Evolutionary conservation across 2,113 vertebrate genomes (phyloP).

Genomic region (Eolophus roseicapilla): DNA sequence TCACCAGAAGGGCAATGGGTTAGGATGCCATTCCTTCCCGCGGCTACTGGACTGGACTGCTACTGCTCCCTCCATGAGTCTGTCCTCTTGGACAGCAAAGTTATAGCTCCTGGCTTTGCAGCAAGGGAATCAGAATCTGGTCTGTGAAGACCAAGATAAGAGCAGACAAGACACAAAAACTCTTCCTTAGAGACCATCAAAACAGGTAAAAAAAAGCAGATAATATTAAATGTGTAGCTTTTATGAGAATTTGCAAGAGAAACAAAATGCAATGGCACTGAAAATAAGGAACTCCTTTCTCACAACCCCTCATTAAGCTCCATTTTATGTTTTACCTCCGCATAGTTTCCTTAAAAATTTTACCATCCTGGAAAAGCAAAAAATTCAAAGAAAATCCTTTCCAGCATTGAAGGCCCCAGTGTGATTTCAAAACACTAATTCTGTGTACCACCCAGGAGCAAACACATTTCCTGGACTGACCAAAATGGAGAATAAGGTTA

Average conservation of each 20-base stretch:
- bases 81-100: background rate
- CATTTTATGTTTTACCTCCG: conserved; percentile 31
- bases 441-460: conserved; percentile 61
- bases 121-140: background rate
- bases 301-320: conserved; percentile 30
- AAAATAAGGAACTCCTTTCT: conserved; percentile 33
- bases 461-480: conserved; percentile 55
- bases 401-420: background rate
- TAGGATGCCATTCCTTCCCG: conserved; percentile 55
- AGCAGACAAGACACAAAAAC: background rate
- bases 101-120: background rate
- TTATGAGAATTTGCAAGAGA: conserved; percentile 27
- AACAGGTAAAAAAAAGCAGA: background rate
- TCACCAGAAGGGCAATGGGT: conserved; percentile 55
- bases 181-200: background rate
- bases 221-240: background rate
- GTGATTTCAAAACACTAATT: conserved; percentile 56
- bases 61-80: background rate
- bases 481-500: conserved; percentile 50
- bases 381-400: conserved; percentile 62
- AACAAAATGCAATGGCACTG: conserved; percentile 6
- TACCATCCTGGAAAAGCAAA: conserved; percentile 42
- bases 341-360: conserved; percentile 45
- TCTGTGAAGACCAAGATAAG: background rate
- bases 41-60: conserved; percentile 26